Evolutionary conservation across 2,113 vertebrate genomes (phyloP), one percentile per base, ranked within the genome.

Genomic region (Brevimyrus niger): DNA sequence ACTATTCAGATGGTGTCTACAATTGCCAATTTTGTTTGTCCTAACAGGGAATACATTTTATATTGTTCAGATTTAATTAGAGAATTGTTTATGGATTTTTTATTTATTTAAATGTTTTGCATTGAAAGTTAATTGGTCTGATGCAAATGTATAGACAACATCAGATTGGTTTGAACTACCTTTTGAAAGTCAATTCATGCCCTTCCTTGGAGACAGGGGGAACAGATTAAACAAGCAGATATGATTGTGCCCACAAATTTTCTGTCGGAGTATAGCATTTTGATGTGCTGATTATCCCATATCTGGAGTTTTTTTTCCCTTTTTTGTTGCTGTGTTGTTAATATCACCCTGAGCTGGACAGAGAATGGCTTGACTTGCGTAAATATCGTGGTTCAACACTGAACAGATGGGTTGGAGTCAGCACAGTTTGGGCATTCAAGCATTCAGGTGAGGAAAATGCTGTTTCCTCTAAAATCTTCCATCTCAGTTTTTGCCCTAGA

Each of bases 391-490:
- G 46, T 31, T 50, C 85, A 35, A 27, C 85, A 17, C 27, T 51
- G 85, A 87, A 35, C 48, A 53, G 85, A 53, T 53, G 31, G 85
- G 47, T 55, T 51, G 48, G 85, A 27, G 85, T 87, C 85, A 87
- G 85, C 48, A 87, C 8, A 38, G 48, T 87, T 87, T 17, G 19
- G 31, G 50, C 48, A 50, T 87, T 47, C 50, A 27, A 19, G 85
- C 48, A 38, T 87, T 87, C 85, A 51, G 85, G 85, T 55, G 85
- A 19, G 13, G 73, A 87, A 87, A 87, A 53, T 53, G 85, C 50
- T 51, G 48, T 55, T 53, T 87, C 48, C 85, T 87, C 50, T 53
- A 87, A 35, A 53, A 53, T 53, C 48, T 84, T 47, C 82, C 21
- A 46, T 84, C 21, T n/a, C 42, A n/a, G 44, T 47, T n/a, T 84